phyloP scores from a whole-genome alignment of 2,113 vertebrate genomes.

The Zeus faber region DNA sequence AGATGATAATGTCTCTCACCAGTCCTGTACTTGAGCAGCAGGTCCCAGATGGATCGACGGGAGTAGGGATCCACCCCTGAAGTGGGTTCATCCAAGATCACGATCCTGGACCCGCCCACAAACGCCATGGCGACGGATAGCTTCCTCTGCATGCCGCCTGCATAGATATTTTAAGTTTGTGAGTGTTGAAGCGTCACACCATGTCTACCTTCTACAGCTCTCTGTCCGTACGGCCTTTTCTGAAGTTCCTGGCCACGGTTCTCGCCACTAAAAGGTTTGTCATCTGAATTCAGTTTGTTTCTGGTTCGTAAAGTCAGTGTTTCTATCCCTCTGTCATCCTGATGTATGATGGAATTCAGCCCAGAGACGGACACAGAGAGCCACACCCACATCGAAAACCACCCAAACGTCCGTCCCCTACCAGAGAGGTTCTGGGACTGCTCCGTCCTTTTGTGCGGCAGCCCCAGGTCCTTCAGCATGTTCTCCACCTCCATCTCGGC shows the following conservation, averaged over 20 bases:
- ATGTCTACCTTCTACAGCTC: neutral
- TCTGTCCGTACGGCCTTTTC: no score
- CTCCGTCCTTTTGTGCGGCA: slow-evolving; percentile 87
- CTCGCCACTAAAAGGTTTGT: no score
- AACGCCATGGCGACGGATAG: slow-evolving; percentile 89
- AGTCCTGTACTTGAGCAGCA: slow-evolving; percentile 82
- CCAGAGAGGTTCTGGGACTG: slow-evolving; percentile 92
- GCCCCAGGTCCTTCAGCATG: slow-evolving; percentile 86
- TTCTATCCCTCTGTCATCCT: neutral
- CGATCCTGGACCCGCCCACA: slow-evolving; percentile 81
- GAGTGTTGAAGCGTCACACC: neutral
- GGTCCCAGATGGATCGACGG: slow-evolving; percentile 86
- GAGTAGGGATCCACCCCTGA: slow-evolving; percentile 92
- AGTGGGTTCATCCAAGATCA: slow-evolving; percentile 90
- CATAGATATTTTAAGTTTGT: neutral
- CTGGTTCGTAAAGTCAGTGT: neutral
- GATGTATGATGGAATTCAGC: neutral
- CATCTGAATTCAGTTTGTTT: no score
- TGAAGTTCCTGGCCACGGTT: no score
- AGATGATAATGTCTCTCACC: slow-evolving; percentile 60
- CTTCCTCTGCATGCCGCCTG: slow-evolving; percentile 87
- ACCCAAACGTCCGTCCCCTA: slow-evolving; percentile 37
- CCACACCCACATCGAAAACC: neutral
- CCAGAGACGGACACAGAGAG: neutral
- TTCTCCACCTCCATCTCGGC: slow-evolving; percentile 82